phyloP scores from a whole-genome alignment of 2,888 invertebrate genomes.

The Chirona hameri region DNA sequence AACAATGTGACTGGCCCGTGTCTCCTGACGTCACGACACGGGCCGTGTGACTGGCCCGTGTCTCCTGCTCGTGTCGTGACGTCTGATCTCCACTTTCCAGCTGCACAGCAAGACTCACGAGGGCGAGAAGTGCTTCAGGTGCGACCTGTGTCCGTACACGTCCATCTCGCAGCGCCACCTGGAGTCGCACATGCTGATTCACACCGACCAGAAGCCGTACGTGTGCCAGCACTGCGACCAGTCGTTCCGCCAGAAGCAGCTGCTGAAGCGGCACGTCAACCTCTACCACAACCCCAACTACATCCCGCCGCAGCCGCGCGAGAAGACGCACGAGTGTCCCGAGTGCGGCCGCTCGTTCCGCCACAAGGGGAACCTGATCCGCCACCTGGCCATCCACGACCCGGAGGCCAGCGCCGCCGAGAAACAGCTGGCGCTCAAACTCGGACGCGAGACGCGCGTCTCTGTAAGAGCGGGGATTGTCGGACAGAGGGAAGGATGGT shows the following conservation, averaged over 20 bases:
- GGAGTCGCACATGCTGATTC: slow-evolving; percentile 91
- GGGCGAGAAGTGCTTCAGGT: slow-evolving; percentile 94
- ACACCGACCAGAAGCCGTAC: slow-evolving; percentile 91
- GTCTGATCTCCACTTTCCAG: slow-evolving; percentile 43
- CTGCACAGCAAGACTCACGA: slow-evolving; percentile 81
- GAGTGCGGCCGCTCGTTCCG: slow-evolving; percentile 59
- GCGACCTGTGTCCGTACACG: slow-evolving; percentile 89
- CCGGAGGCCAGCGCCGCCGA: slow-evolving; percentile 73
- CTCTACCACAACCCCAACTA: slow-evolving; percentile 88
- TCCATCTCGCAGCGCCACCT: slow-evolving; percentile 88
- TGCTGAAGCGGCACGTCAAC: slow-evolving; percentile 84
- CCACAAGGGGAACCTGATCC: slow-evolving; percentile 86
- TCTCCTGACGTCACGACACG: too few relatives aligned
- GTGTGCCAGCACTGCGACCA: slow-evolving; percentile 83
- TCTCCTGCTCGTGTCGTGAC: too few relatives aligned
- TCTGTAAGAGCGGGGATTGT: too few relatives aligned
- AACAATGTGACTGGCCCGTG: too few relatives aligned
- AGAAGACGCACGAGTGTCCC: slow-evolving; percentile 84
- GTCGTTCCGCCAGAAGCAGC: slow-evolving; percentile 77
- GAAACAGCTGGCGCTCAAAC: slow-evolving; percentile 68
- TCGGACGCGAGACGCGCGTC: slow-evolving; percentile 75
- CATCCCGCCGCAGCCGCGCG: slow-evolving; percentile 78
- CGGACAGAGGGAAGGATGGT: too few relatives aligned
- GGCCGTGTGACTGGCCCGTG: too few relatives aligned
- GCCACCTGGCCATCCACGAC: slow-evolving; percentile 88